These are phyloP conservation scores for Paramisgurnus dabryanus DNA, from an alignment of 2,113 vertebrate genomes.

Conservation along the genomic window DNA sequence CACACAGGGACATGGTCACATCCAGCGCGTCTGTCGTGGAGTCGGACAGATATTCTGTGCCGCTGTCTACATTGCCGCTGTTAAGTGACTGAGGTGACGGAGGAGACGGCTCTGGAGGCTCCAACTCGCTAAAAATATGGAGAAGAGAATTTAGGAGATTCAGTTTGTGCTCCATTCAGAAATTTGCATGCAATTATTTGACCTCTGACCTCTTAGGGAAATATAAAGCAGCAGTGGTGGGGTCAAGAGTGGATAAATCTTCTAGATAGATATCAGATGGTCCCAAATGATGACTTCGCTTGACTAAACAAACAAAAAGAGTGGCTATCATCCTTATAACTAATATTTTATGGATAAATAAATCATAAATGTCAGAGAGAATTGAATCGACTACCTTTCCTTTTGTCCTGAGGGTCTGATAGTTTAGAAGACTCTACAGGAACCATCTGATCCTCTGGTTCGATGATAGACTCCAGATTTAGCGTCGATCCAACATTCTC, in stretches of 20 bases:
- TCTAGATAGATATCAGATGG: slow-evolving; percentile 84
- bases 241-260: slow-evolving; percentile 76
- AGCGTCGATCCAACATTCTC: slow-evolving; percentile 22
- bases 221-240: slow-evolving; percentile 79
- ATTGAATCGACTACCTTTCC: slow-evolving; percentile 63
- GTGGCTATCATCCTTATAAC: too few species aligned
- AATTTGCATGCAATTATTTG: not conserved
- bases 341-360: too few species aligned
- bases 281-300: slow-evolving; percentile 76
- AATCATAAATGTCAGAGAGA: too few species aligned
- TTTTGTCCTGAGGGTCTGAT: slow-evolving; percentile 61
- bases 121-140: slow-evolving; percentile 70
- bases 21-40: slow-evolving; percentile 66
- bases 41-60: slow-evolving; percentile 65
- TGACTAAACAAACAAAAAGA: slow-evolving; percentile 59
- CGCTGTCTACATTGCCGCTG: slow-evolving; percentile 69
- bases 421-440: slow-evolving; percentile 53
- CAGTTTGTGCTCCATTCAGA: too few species aligned
- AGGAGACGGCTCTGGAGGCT: slow-evolving; percentile 54
- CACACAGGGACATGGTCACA: slow-evolving; percentile 86
- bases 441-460: slow-evolving; percentile 46
- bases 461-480: not conserved
- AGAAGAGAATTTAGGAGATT: not conserved
- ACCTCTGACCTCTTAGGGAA: slow-evolving; percentile 81
- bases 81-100: slow-evolving; percentile 69